Conservation (phyloP, 2,888 invertebrate species). For the Brachyptera risi region DNA sequence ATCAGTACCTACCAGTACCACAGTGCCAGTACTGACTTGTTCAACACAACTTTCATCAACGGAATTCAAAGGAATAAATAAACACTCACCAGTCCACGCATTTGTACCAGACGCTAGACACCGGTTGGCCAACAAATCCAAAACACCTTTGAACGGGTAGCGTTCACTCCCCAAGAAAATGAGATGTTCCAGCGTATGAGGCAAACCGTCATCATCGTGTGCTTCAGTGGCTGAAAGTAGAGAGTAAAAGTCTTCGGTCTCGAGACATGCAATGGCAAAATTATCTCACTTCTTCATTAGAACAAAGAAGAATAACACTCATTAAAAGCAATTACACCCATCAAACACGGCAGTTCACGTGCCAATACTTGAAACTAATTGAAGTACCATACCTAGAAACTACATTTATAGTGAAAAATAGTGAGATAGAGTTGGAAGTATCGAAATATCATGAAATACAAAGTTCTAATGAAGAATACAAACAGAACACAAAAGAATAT, state of each 20-base stretch:
- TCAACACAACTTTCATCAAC: too few relatives aligned
- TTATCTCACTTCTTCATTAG: not conserved
- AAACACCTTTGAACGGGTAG: conserved; percentile 84
- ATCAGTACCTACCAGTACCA: too few relatives aligned
- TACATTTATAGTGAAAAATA: too few relatives aligned
- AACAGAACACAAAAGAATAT: too few relatives aligned
- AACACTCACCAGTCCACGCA: conserved; percentile 69
- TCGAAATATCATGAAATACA: too few relatives aligned
- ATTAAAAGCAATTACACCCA: too few relatives aligned
- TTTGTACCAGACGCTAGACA: conserved; percentile 90
- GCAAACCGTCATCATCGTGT: conserved; percentile 86
- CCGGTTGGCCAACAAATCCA: conserved; percentile 84
- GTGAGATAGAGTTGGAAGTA: too few relatives aligned
- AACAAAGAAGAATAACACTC: too few relatives aligned
- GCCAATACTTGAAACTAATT: too few relatives aligned
- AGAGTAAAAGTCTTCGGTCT: not conserved
- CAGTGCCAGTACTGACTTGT: not conserved
- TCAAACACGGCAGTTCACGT: too few relatives aligned
- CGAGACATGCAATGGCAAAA: not conserved
- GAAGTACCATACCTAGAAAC: too few relatives aligned
- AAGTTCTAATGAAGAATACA: too few relatives aligned
- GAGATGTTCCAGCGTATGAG: conserved; percentile 89
- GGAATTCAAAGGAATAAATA: not conserved
- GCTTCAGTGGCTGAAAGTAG: conserved; percentile 75
- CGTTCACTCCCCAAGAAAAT: conserved; percentile 86